These are phyloP conservation scores for Zaprionus ornatus DNA, from an alignment of 1,140 invertebrate genomes.

Conservation along the genomic window DNA sequence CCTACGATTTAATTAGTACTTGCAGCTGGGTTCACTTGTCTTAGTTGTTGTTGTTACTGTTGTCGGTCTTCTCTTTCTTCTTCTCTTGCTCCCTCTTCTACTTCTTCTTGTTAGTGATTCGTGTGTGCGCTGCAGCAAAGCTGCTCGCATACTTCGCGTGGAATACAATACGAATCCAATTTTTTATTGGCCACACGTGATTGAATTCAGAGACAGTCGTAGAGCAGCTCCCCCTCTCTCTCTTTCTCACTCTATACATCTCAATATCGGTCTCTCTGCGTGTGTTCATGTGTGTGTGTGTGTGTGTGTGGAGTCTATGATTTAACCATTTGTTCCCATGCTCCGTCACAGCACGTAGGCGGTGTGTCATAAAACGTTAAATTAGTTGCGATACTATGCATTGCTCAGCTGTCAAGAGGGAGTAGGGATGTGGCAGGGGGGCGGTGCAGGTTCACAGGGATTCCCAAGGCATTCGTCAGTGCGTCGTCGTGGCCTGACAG, in stretches of 20 bases:
- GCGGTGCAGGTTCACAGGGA: conserved; percentile 9
- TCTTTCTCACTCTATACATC: neutral
- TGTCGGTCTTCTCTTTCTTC: neutral
- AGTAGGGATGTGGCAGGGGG: conserved; percentile 1
- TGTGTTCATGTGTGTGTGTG: neutral
- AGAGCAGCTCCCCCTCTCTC: neutral
- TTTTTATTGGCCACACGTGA: conserved; percentile 77
- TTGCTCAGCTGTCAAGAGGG: neutral
- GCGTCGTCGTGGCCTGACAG: conserved; percentile 45
- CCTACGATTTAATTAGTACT: conserved; percentile 20
- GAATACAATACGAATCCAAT: conserved; percentile 59
- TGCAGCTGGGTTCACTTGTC: conserved; percentile 13
- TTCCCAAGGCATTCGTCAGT: conserved; percentile 65
- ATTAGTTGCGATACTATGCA: conserved; percentile 64
- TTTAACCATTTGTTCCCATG: conserved; percentile 67
- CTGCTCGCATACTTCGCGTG: conserved; percentile 22
- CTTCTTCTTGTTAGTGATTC: neutral
- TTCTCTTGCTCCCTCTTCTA: neutral
- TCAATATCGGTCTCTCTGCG: neutral
- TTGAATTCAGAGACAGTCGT: conserved; percentile 58
- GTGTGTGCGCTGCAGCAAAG: conserved; percentile 5
- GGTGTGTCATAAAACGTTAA: conserved; percentile 77
- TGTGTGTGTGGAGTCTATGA: conserved; percentile 60
- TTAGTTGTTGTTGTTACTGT: neutral
- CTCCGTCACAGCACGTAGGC: conserved; percentile 66